A percentile compares a stretch with the other conserved stretches of the same genome.
phyloP scores from a whole-genome alignment of 2,797 vertebrate genomes.

The Nothura maculosa region DNA sequence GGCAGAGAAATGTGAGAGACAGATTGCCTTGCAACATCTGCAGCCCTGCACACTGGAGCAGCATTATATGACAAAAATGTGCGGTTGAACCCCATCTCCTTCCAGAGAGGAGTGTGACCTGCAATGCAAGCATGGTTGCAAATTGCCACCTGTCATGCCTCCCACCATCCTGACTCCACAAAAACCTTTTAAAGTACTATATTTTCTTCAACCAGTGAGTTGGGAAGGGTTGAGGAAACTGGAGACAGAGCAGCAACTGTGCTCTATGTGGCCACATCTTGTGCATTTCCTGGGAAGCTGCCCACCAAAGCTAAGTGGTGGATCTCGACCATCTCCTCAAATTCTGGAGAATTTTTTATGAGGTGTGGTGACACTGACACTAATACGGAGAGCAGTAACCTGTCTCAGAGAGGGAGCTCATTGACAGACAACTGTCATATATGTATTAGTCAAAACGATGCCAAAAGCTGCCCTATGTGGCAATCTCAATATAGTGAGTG shows the following conservation, averaged over 20 bases:
- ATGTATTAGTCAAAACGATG: neutral
- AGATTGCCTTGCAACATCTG: neutral
- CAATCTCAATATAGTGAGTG: neutral
- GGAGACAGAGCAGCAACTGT: neutral
- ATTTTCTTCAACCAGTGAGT: neutral
- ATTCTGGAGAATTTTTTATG: neutral
- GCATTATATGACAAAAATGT: neutral
- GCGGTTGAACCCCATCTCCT: neutral
- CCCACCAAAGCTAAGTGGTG: neutral
- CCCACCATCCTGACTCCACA: accelerated
- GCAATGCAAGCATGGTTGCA: neutral
- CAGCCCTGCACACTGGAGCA: neutral
- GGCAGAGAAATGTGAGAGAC: neutral
- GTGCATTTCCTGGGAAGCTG: neutral
- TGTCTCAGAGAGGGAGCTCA: neutral
- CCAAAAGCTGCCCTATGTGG: neutral
- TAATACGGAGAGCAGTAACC: neutral
- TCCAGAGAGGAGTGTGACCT: neutral
- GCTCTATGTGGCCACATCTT: neutral
- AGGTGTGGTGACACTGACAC: neutral
- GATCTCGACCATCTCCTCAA: neutral
- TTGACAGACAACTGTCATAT: neutral
- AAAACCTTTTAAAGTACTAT: neutral
- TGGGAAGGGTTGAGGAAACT: neutral
- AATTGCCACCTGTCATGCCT: neutral